phyloP scores from a whole-genome alignment of 2,113 vertebrate genomes.

The Hylia prasina region DNA sequence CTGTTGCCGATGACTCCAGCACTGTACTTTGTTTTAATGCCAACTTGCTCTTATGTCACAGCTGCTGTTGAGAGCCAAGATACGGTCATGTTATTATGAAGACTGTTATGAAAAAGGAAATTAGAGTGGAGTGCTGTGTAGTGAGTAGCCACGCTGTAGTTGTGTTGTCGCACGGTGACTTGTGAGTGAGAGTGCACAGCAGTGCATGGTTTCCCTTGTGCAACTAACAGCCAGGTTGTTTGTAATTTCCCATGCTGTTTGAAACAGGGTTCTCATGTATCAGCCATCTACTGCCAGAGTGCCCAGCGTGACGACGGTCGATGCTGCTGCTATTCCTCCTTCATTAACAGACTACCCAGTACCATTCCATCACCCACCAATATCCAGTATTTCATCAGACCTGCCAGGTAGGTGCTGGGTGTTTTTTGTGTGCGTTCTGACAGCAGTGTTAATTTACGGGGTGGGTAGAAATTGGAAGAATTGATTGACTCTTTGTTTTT shows the following conservation, averaged over 20 bases:
- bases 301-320: slow-evolving; percentile 82
- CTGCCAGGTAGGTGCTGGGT: slow-evolving; percentile 84
- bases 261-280: slow-evolving; percentile 88
- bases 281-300: slow-evolving; percentile 86
- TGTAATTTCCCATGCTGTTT: slow-evolving; percentile 61
- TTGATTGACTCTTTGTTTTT: not conserved
- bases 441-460: not conserved
- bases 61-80: slow-evolving; percentile 27
- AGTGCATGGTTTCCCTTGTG: not conserved
- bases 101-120: slow-evolving; percentile 37
- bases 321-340: slow-evolving; percentile 83
- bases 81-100: slow-evolving; percentile 24
- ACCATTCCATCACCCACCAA: slow-evolving; percentile 88
- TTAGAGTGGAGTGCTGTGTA: slow-evolving; percentile 31
- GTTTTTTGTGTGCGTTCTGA: not conserved
- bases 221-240: slow-evolving; percentile 44
- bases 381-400: slow-evolving; percentile 87
- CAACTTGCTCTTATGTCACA: slow-evolving; percentile 6
- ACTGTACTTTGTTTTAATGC: slow-evolving; percentile 18
- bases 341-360: slow-evolving; percentile 88
- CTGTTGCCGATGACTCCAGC: not conserved
- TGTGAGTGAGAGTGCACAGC: not conserved
- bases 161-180: not conserved
- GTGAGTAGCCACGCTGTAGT: not conserved
- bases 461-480: not conserved